These are phyloP conservation scores for Mormoops blainvillei DNA, from an alignment of 2,113 vertebrate genomes.

Conservation along the genomic window DNA sequence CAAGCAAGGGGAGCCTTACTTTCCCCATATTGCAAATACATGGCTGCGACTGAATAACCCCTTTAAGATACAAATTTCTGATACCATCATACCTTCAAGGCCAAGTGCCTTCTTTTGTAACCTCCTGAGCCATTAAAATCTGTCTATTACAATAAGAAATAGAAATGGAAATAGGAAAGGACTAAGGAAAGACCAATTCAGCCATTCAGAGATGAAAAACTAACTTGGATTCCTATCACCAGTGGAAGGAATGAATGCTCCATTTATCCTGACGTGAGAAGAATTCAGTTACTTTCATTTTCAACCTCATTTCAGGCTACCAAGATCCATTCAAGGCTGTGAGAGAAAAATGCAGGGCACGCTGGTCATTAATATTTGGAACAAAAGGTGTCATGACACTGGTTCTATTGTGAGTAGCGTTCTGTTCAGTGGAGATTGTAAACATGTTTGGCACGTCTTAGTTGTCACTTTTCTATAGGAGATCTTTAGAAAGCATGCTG, in stretches of 20 bases:
- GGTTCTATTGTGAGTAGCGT: not conserved
- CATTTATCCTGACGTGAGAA: not conserved
- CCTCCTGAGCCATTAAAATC: not conserved
- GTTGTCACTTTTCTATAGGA: not conserved
- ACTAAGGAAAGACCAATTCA: not conserved
- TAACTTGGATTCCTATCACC: accelerated
- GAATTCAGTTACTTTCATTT: not conserved
- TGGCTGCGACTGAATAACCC: not conserved
- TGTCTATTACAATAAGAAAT: not conserved
- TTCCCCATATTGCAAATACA: not conserved
- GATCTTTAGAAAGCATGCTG: not conserved
- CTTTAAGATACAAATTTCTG: not conserved
- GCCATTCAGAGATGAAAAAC: not conserved
- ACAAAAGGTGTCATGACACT: not conserved
- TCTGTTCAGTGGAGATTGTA: not conserved
- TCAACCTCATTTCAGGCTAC: not conserved
- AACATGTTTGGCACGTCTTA: not conserved
- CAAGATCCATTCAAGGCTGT: not conserved
- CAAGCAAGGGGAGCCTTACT: not conserved
- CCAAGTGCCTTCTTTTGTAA: not conserved
- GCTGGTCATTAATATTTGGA: not conserved
- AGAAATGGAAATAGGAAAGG: not conserved
- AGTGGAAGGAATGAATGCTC: not conserved
- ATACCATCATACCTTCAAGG: not conserved
- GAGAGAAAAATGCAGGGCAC: not conserved